Conservation (phyloP, 2,113 vertebrate species). For the Cavia porcellus region DNA sequence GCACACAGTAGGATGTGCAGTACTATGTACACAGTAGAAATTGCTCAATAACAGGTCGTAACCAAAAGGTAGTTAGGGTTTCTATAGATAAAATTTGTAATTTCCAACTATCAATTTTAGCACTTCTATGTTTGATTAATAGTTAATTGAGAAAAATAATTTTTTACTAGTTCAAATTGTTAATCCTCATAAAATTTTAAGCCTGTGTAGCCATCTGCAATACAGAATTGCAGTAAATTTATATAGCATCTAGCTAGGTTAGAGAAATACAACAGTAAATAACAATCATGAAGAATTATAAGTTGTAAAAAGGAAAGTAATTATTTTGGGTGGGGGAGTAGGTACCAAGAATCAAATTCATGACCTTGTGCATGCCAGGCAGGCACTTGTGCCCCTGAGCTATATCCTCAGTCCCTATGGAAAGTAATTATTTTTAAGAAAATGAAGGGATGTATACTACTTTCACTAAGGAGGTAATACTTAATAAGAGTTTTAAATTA, state of each 20-base stretch:
- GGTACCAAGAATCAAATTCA: no score
- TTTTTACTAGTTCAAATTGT: conserved; percentile 11
- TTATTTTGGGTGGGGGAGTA: not conserved
- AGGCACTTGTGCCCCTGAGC: no score
- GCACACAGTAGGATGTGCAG: not conserved
- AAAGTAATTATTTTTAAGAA: conserved; percentile 5
- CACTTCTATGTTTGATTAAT: not conserved
- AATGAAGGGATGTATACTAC: not conserved
- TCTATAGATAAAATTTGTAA: conserved; percentile 34
- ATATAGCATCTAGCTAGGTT: not conserved
- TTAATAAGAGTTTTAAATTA: not conserved
- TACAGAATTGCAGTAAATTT: conserved; percentile 25
- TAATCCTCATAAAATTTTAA: conserved; percentile 3
- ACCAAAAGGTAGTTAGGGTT: not conserved
- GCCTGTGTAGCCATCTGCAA: not conserved
- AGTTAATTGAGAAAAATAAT: conserved; percentile 30
- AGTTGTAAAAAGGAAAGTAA: conserved; percentile 19
- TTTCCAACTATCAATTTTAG: not conserved
- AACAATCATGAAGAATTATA: not conserved
- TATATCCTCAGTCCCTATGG: no score
- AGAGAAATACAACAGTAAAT: not conserved
- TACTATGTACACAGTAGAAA: not conserved
- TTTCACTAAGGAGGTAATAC: not conserved
- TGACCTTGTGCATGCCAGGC: no score
- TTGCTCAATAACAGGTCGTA: not conserved